Base-by-base conservation (phyloP, 2,113 vertebrate species). In the Camarhynchus parvulus region DNA sequence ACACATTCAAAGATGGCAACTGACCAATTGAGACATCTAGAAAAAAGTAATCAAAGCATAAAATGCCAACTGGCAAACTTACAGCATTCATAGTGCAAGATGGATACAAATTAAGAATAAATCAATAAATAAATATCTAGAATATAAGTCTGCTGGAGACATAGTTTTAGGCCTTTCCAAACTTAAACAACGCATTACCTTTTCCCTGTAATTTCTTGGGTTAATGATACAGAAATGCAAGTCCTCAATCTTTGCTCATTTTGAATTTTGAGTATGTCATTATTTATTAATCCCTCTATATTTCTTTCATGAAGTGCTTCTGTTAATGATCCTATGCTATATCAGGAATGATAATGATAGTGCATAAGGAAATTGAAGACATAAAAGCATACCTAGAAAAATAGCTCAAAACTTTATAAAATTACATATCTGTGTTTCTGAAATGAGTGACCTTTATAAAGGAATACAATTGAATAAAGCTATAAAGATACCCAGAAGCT, bases 261-360 rank as follows among this genome's bases (percentile, higher is more conserved):
- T 79, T 44, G 20, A 93, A 95, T 91, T 87, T 75, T 46, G 33
- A 83, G 53, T 50, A 80, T 46, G 55, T 16, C 55, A 88, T 92
- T 87, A 87, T 28, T 87, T 96, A 91, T 96, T 95, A 90, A 94
- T 94, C 58, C 23, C 49, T 67, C 58, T 50, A 72, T 87, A 67
- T 90, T 95, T 91, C 63, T 94, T 92, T 87, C 33, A 87, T 77
- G 59, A 94, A 82, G 44, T 70, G 39, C 28, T 85, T 85, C 72
- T 42, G 13, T 63, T 95, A 90, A 96, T 49, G 94, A 94, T 83
- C 50, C 49, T 70, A 7, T 41, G 68, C 83, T 89, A 74, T 53
- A 95, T 87, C 85, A 37, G 62, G 86, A 66, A 84, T 20, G 47
- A 87, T 5, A 62, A 84, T 20, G 52, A 89, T 4, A 41, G 39